Evolutionary conservation across 1,140 invertebrate species (phyloP).

Genomic region (Drosophila eugracilis): DNA sequence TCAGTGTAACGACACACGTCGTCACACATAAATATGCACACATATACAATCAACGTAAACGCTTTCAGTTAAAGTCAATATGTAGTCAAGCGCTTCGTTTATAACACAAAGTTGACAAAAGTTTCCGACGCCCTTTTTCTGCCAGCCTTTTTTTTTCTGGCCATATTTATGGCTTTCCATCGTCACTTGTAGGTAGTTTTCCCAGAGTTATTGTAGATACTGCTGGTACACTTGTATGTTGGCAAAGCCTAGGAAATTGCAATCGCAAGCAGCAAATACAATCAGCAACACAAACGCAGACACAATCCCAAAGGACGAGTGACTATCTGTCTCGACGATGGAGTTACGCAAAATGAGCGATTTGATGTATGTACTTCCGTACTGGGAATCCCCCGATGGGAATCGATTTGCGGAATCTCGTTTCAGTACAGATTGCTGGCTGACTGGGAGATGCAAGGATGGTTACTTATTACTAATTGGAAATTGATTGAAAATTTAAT

Average conservation of each 20-base stretch:
- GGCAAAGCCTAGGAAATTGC: constrained; percentile 61
- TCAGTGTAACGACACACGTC: not conserved
- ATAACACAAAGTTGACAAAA: constrained; percentile 70
- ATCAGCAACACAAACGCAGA: constrained; percentile 56
- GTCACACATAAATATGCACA: constrained; percentile 10
- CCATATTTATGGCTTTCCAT: constrained; percentile 71
- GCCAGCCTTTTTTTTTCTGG: constrained; percentile 25
- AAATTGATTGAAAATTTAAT: not conserved
- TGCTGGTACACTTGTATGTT: constrained; percentile 21
- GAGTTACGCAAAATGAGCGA: constrained; percentile 34
- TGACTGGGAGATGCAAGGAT: constrained; percentile 7
- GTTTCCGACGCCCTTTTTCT: constrained; percentile 51
- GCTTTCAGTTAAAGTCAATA: constrained; percentile 75
- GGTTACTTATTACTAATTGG: constrained; percentile 33
- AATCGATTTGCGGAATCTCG: constrained; percentile 39
- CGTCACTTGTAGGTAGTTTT: constrained; percentile 62
- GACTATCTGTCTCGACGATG: constrained; percentile 8
- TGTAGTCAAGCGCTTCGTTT: constrained; percentile 72
- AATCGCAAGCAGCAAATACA: constrained; percentile 69
- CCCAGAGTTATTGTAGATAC: constrained; percentile 35
- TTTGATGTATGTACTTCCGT: constrained; percentile 37
- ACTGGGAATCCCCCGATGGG: constrained; percentile 21
- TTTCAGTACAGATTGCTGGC: constrained; percentile 20
- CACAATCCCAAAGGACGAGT: constrained; percentile 23
- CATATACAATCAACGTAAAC: constrained; percentile 62